A percentile compares a stretch with the other conserved stretches of the same genome.
These are phyloP conservation scores for Drosophila austrosaltans DNA, from an alignment of 2,888 invertebrate genomes.

Conservation along the genomic window DNA sequence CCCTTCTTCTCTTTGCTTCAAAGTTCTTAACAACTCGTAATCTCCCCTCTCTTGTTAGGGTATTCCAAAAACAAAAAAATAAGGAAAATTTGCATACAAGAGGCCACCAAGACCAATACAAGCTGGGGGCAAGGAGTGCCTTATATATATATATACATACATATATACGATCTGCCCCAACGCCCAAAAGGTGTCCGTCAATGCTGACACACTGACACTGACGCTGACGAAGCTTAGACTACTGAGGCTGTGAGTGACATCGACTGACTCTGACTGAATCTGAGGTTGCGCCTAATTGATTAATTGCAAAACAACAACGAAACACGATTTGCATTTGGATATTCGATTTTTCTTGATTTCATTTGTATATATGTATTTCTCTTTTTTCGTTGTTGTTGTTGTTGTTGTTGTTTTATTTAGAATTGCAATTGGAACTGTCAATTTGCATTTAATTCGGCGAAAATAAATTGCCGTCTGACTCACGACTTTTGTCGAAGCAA, in stretches of 20 bases:
- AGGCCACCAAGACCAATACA: conserved; percentile 17
- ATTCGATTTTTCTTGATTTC: conserved; percentile 56
- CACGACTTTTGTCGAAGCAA: conserved; percentile 57
- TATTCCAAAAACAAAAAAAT: conserved; percentile 22
- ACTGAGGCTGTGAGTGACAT: conserved; percentile 13
- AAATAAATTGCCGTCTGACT: conserved; percentile 77
- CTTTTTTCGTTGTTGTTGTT: conserved; percentile 15
- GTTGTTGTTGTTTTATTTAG: conserved; percentile 40
- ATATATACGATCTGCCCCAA: conserved; percentile 14
- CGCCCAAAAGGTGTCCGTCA: conserved; percentile 62
- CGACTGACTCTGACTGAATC: conserved; percentile 27
- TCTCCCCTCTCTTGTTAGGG: not conserved
- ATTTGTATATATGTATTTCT: conserved; percentile 22
- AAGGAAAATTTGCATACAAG: conserved; percentile 63
- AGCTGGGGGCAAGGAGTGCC: conserved; percentile 61
- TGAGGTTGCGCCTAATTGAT: conserved; percentile 73
- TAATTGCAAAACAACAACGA: conserved; percentile 73
- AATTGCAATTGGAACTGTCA: conserved; percentile 77
- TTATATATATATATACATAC: not conserved
- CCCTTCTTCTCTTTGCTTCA: not conserved
- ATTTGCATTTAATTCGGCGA: conserved; percentile 77
- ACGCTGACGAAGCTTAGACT: conserved; percentile 52
- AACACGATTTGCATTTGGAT: conserved; percentile 78
- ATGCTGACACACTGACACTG: conserved; percentile 73
- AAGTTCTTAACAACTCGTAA: not conserved